A percentile compares a stretch with the other conserved stretches of the same genome.
phyloP scores from a whole-genome alignment of 2,113 vertebrate species.

The Hemicordylus capensis region DNA sequence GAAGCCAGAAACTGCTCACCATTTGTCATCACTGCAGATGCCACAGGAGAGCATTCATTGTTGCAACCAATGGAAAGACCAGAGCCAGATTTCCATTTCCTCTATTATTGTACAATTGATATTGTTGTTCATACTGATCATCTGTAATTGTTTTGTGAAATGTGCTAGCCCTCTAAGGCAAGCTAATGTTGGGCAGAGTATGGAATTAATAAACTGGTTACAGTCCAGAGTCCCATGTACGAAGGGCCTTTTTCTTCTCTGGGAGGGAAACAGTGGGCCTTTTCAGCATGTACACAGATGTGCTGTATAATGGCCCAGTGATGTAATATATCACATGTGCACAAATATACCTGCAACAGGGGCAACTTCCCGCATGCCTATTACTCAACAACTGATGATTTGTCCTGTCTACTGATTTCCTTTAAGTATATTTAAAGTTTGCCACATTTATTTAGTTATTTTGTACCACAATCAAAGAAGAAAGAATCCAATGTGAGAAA shows the following conservation, averaged over 20 bases:
- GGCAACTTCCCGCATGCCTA: background rate
- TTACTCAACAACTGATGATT: background rate
- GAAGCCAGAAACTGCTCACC: background rate
- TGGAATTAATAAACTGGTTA: background rate
- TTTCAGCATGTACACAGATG: background rate
- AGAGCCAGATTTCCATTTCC: background rate
- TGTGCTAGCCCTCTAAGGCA: background rate
- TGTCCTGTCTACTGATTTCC: background rate
- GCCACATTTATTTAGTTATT: background rate
- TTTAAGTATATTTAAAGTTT: background rate
- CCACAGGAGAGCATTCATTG: background rate
- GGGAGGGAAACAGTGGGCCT: background rate
- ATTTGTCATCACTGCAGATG: background rate
- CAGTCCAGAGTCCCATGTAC: background rate
- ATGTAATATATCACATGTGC: background rate
- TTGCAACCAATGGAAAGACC: background rate
- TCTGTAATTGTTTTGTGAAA: background rate
- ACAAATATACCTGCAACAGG: background rate
- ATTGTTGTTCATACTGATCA: background rate
- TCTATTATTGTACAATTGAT: background rate
- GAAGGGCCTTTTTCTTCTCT: background rate
- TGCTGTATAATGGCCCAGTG: background rate
- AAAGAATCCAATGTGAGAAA: background rate
- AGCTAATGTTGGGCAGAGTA: background rate
- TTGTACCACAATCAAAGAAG: background rate